Conservation (phyloP, 2,797 vertebrate genomes). For the Natrix natrix region DNA sequence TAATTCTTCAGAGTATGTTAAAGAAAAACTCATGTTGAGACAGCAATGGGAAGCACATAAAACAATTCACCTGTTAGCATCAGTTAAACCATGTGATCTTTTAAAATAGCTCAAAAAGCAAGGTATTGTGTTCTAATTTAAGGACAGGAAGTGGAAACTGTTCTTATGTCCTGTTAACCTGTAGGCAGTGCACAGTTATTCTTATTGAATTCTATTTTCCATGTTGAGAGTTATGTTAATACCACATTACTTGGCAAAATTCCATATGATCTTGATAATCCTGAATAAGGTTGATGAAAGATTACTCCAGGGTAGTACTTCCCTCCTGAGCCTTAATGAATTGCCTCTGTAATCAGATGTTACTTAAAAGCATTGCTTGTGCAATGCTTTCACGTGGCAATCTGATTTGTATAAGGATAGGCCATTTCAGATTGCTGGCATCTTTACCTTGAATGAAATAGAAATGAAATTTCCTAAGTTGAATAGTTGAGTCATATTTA, state of each 20-base stretch:
- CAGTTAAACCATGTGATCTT: neutral
- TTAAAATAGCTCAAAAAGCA: slow-evolving; percentile 6
- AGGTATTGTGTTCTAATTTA: neutral
- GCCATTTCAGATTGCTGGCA: neutral
- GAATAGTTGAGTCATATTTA: neutral
- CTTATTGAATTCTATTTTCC: neutral
- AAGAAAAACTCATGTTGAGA: neutral
- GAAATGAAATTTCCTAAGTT: neutral
- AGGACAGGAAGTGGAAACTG: neutral
- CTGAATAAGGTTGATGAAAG: neutral
- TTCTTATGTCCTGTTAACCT: neutral
- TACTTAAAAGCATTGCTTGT: neutral
- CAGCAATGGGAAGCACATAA: neutral
- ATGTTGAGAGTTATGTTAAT: neutral
- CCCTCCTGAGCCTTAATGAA: neutral
- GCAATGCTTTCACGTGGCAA: neutral
- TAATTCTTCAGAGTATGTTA: neutral
- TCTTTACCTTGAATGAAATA: neutral
- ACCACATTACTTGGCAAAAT: neutral
- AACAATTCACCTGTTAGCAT: neutral
- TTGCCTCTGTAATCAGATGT: neutral
- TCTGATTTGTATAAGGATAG: neutral
- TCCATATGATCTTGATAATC: neutral
- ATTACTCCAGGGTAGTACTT: neutral
- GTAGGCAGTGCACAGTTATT: neutral